Conservation (phyloP, 1,140 invertebrate species). For the Eupeodes corollae region DNA sequence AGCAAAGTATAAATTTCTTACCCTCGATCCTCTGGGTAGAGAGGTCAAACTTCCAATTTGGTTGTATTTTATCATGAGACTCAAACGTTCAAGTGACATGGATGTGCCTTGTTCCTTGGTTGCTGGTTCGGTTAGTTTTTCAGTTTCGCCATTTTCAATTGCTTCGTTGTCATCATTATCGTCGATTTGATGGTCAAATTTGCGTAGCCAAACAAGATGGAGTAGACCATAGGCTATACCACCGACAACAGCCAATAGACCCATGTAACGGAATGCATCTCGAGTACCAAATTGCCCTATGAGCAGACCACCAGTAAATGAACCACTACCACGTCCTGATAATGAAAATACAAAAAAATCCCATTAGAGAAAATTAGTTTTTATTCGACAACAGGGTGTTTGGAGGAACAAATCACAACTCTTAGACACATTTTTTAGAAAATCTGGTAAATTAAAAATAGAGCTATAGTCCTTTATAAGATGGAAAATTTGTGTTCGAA, state of each 20-base stretch:
- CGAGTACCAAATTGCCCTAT: constrained; percentile 60
- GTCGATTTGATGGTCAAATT: constrained; percentile 42
- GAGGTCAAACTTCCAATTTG: constrained; percentile 59
- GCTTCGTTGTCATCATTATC: constrained; percentile 36
- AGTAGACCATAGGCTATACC: constrained; percentile 56
- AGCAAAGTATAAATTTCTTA: constrained; percentile 21
- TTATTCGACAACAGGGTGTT: too few species aligned
- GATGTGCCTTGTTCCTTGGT: constrained; percentile 52
- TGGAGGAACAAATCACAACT: too few species aligned
- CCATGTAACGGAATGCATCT: constrained; percentile 65
- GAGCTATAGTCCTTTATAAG: too few species aligned
- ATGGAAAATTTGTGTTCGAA: too few species aligned
- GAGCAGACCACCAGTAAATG: constrained; percentile 65
- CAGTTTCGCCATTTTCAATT: constrained; percentile 42
- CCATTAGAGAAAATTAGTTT: too few species aligned
- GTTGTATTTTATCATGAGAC: constrained; percentile 60
- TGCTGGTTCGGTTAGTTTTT: constrained; percentile 48
- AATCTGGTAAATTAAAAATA: too few species aligned
- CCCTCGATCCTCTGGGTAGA: constrained; percentile 45
- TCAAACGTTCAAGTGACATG: constrained; percentile 53
- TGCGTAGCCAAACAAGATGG: constrained; percentile 59
- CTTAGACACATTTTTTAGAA: too few species aligned
- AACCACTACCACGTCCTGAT: constrained; percentile 57
- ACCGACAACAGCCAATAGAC: constrained; percentile 52
- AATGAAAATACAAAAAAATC: constrained; percentile 31